phyloP scores from a whole-genome alignment of 2,797 vertebrate species.

The Eremophila alpestris region DNA sequence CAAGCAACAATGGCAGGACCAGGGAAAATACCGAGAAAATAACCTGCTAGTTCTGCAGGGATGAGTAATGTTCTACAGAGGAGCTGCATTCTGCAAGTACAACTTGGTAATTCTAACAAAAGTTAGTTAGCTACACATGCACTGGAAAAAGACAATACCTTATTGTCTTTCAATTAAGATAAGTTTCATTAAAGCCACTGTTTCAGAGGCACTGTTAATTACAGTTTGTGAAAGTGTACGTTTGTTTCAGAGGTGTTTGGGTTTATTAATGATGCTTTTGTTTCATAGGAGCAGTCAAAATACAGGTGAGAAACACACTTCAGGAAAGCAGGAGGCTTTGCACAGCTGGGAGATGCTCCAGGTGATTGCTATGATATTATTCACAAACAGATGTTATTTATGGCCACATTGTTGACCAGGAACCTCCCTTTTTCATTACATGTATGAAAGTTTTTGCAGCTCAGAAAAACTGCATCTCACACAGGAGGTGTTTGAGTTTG shows the following conservation, averaged over 20 bases:
- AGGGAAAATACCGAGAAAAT: not conserved
- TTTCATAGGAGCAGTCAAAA: not conserved
- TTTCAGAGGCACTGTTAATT: not conserved
- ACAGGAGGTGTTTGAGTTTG: not conserved
- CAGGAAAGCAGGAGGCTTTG: not conserved
- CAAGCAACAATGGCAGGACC: not conserved
- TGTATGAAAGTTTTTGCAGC: not conserved
- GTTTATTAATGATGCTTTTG: not conserved
- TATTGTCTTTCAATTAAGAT: conserved; percentile 22
- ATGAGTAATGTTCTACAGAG: not conserved
- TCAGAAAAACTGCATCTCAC: not conserved
- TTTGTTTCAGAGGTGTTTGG: not conserved
- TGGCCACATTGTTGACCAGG: not conserved
- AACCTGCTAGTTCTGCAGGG: not conserved
- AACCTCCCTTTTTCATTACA: not conserved
- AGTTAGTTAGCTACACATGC: not conserved
- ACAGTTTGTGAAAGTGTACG: not conserved
- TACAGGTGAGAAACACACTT: not conserved
- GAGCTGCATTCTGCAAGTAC: not conserved
- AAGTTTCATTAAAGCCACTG: not conserved
- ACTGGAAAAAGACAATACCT: not conserved
- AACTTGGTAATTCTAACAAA: not conserved
- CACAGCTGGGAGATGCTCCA: not conserved
- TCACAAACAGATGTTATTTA: not conserved
- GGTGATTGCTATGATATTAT: not conserved